Conservation (phyloP, 1,140 invertebrate genomes). For the Brachystomella parvula region DNA sequence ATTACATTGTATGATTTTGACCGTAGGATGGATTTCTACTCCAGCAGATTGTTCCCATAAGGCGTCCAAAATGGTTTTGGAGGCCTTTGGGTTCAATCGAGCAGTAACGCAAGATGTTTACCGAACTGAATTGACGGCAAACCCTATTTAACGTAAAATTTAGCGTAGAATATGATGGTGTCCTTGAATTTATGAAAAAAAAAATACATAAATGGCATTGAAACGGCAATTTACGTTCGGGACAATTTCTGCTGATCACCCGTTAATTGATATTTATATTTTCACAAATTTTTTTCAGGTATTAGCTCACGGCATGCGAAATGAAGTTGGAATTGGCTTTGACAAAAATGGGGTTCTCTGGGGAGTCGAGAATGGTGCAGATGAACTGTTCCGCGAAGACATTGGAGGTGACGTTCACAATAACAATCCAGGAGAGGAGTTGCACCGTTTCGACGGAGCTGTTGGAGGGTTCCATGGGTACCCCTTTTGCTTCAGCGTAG, state of each 20-base stretch:
- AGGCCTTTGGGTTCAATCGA: too few species aligned
- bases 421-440: constrained; percentile 22
- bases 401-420: constrained; percentile 18
- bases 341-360: constrained; percentile 15
- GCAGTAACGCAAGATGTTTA: too few species aligned
- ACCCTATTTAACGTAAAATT: too few species aligned
- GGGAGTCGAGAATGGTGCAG: constrained; percentile 20
- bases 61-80: too few species aligned
- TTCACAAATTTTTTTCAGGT: neutral
- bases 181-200: neutral
- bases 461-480: constrained; percentile 13
- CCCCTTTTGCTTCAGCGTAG: constrained; percentile 25
- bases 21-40: too few species aligned
- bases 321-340: constrained; percentile 21
- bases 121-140: too few species aligned
- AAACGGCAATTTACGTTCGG: neutral
- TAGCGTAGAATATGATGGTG: too few species aligned
- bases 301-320: constrained; percentile 24
- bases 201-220: neutral
- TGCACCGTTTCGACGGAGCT: constrained; percentile 11
- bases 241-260: neutral
- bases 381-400: constrained; percentile 10
- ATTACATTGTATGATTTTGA: too few species aligned
- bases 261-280: neutral
- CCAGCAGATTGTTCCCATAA: too few species aligned